Base-by-base conservation (phyloP, 2,113 vertebrate genomes). In the Hippotragus niger region DNA sequence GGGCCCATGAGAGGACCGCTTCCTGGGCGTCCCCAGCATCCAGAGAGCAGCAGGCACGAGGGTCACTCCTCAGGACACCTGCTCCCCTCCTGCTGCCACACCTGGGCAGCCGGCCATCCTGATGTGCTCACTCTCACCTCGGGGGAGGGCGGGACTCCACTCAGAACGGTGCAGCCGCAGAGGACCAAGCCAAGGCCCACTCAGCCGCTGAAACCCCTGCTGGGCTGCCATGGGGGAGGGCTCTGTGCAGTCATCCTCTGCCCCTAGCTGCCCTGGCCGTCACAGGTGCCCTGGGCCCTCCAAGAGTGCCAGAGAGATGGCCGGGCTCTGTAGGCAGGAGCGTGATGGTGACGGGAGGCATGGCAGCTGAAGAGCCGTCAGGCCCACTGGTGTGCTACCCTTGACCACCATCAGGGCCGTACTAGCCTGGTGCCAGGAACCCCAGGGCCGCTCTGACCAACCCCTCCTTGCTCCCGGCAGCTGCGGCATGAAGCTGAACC, bases 401-500 rank as follows among this genome's bases (percentile, higher is more conserved):
- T 21, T 0, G 1, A 19, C 47, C 29, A 11, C 29, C 29, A 6
- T 31, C 78, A 50, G 29, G 50, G 80, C 80, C 3, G 1, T 52
- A 14, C 19, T 23, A 7, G 50, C 33, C 33, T 14, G 33, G 50
- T 36, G 19, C 80, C 33, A 11, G 78, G 27, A 86, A 62, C 78
- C 50, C 27, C 0, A 7, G n/a, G 31, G 29, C 58, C 2, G 15
- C n/a, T 45, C 95, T 97, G 47, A 86, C 76, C 0, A 33, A 16
- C 55, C 2, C 3, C 12, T 43, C 13, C 36, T 88, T 53, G 81
- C 93, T 94, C 97, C 91, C 95, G 97, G 90, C 95, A 99, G 99
- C 97, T 99, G 99, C 81, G 99, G 99, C 50, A 99, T 99, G 99
- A 99, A 99, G 85, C 98, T 99, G 97, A 99, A 99, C 98, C 98